phyloP scores from a whole-genome alignment of 1,140 invertebrate species.

The Drosophila prosaltans region DNA sequence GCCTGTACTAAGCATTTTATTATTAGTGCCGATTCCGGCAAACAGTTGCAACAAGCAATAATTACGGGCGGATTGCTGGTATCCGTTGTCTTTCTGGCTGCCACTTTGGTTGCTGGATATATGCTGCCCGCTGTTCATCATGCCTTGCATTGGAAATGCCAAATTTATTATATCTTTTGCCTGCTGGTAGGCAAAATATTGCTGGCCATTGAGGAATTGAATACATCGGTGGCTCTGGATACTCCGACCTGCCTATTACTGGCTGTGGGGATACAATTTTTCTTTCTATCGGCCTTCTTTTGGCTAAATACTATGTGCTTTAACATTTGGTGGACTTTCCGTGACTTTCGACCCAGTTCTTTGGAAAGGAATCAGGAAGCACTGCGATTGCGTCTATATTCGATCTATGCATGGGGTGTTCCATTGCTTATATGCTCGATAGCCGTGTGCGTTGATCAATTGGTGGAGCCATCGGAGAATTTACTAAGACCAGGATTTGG shows the following conservation, averaged over 20 bases:
- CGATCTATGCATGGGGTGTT: conserved; percentile 91
- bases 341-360: conserved; percentile 91
- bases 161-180: conserved; percentile 92
- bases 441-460: conserved; percentile 87
- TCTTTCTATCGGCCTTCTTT: conserved; percentile 96
- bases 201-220: conserved; percentile 86
- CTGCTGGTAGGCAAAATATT: conserved; percentile 90
- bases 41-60: conserved; percentile 86
- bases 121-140: conserved; percentile 91
- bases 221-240: conserved; percentile 83
- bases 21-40: conserved; percentile 42
- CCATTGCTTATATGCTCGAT: conserved; percentile 89
- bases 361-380: conserved; percentile 92
- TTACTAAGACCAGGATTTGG: conserved; percentile 89
- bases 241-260: conserved; percentile 87
- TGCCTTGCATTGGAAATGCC: conserved; percentile 92
- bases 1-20: conserved; percentile 85
- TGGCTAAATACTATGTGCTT: conserved; percentile 98
- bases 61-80: conserved; percentile 90
- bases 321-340: conserved; percentile 97
- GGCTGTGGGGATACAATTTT: conserved; percentile 94
- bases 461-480: conserved; percentile 67
- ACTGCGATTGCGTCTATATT: conserved; percentile 89
- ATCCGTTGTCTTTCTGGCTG: conserved; percentile 90
- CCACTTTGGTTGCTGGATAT: conserved; percentile 89